Conservation (phyloP, 1,140 invertebrate species). For the Steinernema feltiae region DNA sequence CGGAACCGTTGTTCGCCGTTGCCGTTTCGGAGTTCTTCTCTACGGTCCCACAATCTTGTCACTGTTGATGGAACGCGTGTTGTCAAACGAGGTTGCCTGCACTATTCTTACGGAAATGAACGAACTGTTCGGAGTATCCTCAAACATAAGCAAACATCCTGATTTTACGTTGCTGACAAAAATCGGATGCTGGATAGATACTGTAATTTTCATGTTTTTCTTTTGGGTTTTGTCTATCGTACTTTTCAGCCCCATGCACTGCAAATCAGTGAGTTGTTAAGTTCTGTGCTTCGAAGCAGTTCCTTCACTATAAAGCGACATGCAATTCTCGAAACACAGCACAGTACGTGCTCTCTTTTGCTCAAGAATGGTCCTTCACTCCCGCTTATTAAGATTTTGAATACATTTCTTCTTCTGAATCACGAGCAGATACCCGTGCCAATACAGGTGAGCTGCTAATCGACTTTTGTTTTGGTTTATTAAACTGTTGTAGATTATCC, state of each 20-base stretch:
- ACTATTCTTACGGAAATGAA: neutral
- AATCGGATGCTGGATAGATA: constrained; percentile 2
- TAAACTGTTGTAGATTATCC: neutral
- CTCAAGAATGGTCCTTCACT: neutral
- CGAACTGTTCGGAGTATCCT: neutral
- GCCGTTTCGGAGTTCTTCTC: neutral
- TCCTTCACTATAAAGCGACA: neutral
- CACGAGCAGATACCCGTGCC: constrained; percentile 21
- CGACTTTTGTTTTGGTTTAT: neutral
- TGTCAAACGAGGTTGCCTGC: neutral
- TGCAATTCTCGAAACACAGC: neutral
- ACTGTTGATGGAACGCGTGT: neutral
- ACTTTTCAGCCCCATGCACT: neutral
- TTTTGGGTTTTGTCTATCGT: neutral
- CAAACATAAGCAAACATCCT: neutral
- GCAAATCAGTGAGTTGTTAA: neutral
- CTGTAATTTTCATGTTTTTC: neutral
- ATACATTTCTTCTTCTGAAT: constrained; percentile 19
- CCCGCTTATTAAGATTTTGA: constrained; percentile 2
- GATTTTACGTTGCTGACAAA: neutral
- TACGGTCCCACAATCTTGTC: neutral
- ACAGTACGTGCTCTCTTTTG: neutral
- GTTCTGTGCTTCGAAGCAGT: neutral
- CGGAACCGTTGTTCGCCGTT: neutral
- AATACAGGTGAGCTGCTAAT: constrained; percentile 3